Conservation (phyloP, 1,140 invertebrate species). For the Drosophila ananassae region DNA sequence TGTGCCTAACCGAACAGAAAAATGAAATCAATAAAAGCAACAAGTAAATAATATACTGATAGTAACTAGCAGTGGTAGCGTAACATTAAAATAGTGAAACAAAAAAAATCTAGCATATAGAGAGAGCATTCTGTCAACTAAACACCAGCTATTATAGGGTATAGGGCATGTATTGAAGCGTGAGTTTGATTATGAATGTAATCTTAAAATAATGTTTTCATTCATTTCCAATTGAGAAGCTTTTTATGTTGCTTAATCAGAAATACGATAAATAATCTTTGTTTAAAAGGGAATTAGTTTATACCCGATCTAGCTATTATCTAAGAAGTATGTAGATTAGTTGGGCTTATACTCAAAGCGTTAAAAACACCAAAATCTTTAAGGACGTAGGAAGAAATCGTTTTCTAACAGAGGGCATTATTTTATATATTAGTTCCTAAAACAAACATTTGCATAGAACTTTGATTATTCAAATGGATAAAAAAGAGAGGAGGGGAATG, state of each 20-base stretch:
- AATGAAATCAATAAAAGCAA: slow-evolving; percentile 67
- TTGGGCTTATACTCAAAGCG: slow-evolving; percentile 5
- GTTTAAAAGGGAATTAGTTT: background rate
- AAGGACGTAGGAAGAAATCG: background rate
- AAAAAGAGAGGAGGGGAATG: background rate
- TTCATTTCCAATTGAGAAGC: background rate
- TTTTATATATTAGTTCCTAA: slow-evolving; percentile 77
- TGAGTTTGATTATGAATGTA: background rate
- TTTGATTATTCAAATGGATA: slow-evolving; percentile 26
- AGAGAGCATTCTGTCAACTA: slow-evolving; percentile 34
- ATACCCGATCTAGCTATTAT: background rate
- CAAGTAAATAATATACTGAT: slow-evolving; percentile 60
- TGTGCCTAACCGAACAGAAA: slow-evolving; percentile 74
- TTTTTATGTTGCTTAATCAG: too few relatives aligned
- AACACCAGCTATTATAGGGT: slow-evolving; percentile 45
- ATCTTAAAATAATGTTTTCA: background rate
- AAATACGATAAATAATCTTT: too few relatives aligned
- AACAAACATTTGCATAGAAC: slow-evolving; percentile 52
- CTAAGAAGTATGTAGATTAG: background rate
- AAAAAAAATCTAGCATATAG: slow-evolving; percentile 51
- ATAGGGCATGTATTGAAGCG: slow-evolving; percentile 9
- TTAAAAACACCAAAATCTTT: background rate
- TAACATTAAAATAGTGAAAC: slow-evolving; percentile 54
- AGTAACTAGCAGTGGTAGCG: slow-evolving; percentile 58
- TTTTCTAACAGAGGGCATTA: slow-evolving; percentile 54